Evolutionary conservation across 2,888 invertebrate genomes (phyloP), one percentile per base, ranked within the genome.

Genomic region (Tenthredo mesomela): DNA sequence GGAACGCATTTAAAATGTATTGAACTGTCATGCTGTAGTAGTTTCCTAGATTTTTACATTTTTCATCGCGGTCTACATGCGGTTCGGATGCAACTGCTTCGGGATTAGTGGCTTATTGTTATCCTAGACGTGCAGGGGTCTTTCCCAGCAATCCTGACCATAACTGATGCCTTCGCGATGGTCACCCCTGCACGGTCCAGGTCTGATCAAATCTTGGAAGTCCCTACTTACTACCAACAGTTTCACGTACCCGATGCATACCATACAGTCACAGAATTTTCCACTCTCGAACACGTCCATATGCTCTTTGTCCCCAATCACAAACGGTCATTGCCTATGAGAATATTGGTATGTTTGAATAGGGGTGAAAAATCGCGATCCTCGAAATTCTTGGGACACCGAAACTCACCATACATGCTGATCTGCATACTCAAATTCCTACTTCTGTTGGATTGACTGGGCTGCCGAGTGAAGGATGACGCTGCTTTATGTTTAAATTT

Each of bases 1-100:
- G 92, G 90, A 92, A 92, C 92, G 91, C 93, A 93, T 93, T 93
- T 93, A 93, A 93, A 93, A 93, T 93, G 93, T 93, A 93, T 93
- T 92, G 93, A 92, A 93, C 92, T 92, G 93, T 93, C 93, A 93
- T 90, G 91, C 90, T 87, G 86, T 88, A 87, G 89, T 88, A 91
- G 90, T 92, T 91, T 91, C 88, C 90, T 86, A 90, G 90, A 91
- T 93, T 93, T 91, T 90, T 90, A 93, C 92, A 93, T 93, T 93
- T 93, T 92, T 93, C 92, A 93, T 93, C 92, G 90, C 33, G 87
- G 87, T 87, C 86, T 75, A 82, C 78, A 80, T 84, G 70, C 75
- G 83, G 85, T 83, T 78, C 85, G 86, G 71, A 87, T 86, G 86
- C 85, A 86, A 85, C 86, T 87, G 87, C 88, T 87, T 82, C 86